These are phyloP conservation scores for Mastacembelus armatus DNA, from an alignment of 2,797 vertebrate genomes.

Conservation along the genomic window DNA sequence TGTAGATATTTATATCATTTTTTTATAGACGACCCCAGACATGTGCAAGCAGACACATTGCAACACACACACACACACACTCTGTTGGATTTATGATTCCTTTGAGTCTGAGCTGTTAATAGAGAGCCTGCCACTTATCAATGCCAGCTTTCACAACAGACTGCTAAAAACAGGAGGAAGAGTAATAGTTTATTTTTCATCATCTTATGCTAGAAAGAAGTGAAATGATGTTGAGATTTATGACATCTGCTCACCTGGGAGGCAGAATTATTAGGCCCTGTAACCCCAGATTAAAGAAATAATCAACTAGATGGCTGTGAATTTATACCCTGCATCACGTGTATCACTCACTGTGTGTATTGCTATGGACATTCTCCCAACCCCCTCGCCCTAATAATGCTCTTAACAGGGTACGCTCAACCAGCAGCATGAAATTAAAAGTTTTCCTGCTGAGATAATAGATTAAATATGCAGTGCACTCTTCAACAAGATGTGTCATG, in stretches of 20 bases:
- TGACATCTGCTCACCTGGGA: constrained; percentile 66
- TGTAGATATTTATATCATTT: constrained; percentile 27
- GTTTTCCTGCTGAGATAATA: constrained; percentile 40
- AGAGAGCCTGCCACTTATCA: constrained; percentile 82
- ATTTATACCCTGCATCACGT: constrained; percentile 61
- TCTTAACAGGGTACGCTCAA: constrained; percentile 54
- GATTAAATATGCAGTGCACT: constrained; percentile 34
- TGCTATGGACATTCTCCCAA: constrained; percentile 53
- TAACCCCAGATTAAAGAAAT: constrained; percentile 79
- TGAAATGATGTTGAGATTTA: constrained; percentile 75
- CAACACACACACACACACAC: constrained; percentile 18
- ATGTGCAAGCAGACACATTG: constrained; percentile 17
- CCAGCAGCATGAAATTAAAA: constrained; percentile 41
- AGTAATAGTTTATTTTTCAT: constrained; percentile 84
- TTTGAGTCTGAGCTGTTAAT: constrained; percentile 77
- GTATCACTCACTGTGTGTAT: constrained; percentile 57
- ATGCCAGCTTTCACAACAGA: constrained; percentile 78
- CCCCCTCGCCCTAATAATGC: constrained; percentile 41
- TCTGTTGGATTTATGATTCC: constrained; percentile 74
- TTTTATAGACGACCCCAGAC: constrained; percentile 10
- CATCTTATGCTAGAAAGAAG: constrained; percentile 71
- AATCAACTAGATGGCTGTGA: constrained; percentile 78
- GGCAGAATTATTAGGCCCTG: constrained; percentile 76
- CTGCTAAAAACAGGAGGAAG: constrained; percentile 79
- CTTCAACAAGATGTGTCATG: constrained; percentile 21